Base-by-base conservation (phyloP, 2,797 vertebrate genomes). In the Schizothorax lantsangensis region DNA sequence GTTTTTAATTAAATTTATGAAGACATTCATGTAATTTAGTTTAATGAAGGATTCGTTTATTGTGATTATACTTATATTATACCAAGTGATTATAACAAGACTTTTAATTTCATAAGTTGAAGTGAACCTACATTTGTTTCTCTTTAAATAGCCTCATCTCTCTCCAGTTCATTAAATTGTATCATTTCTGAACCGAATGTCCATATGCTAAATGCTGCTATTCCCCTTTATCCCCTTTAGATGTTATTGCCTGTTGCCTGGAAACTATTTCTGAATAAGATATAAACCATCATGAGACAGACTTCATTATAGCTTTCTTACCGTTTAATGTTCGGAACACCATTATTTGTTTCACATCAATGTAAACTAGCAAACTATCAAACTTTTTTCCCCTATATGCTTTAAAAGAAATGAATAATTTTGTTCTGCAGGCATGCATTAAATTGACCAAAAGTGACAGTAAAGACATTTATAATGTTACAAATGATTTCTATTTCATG, bases 171-270 rank as follows among this genome's bases (percentile, higher is more conserved):
- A 82, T 82, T n/a, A 72, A 57, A 72, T 10, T 3, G 2, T n/a
- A 54, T 21, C 0, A 83, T 40, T 72, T 83, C 8, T 72, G 26
- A 52, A 72, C 23, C 1, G 9, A 72, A 30, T 30, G 23, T 57
- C 14, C 33, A 52, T 36, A 5, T 52, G 12, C 30, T 9, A 36
- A 81, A 81, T 36, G 19, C 79, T 30, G 40, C 47, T 54, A 54
- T 68, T 74, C 33, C 40, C 57, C 21, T 74, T 73, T n/a, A 43
- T 71, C 66, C 45, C 30, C 9, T 21, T 82, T 49, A 57, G n/a
- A 40, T 47, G 36, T 83, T 49, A 54, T 78, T 86, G 54, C 45
- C 54, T 9, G 85, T 86, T 83, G 80, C 85, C 81, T 69, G 33
- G 73, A 83, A 79, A 87, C 64, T 10, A 54, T 78, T 81, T 77